Evolutionary conservation across 2,888 invertebrate species (phyloP), one percentile per base, ranked within the genome.

Genomic region (Altica lythri): DNA sequence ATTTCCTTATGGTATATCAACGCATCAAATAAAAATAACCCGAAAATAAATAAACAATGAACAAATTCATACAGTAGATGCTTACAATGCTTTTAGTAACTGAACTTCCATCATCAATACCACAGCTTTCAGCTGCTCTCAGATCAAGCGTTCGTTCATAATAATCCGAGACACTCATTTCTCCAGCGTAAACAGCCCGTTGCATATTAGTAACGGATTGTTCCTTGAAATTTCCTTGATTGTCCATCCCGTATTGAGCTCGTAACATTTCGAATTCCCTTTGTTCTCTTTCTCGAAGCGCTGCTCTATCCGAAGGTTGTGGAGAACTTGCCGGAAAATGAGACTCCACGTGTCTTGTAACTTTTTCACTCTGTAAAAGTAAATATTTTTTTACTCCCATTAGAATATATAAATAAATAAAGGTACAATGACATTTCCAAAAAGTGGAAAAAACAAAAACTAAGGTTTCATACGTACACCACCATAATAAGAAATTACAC

Each of bases 181-280:
- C 89, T 6, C 93, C 93, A 43, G 88, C 88, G 75, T 88, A 89
- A 27, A 92, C 92, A 29, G 92, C 92, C 22, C 88, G 79, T 75
- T 89, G 88, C 79, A 92, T 83, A 69, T 89, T 89, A 57, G 86
- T 86, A 10, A 88, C 85, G 14, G 89, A 89, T 57, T 92, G 88
- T 67, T 88, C 86, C 38, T 86, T 79, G 75, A 86, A 91, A 55
- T 70, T 70, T 4, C 89, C 90, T 67, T 90, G 89, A 72, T 90
- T 89, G 70, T 91, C 91, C 92, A 93, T 92, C 1, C 92, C 92
- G 69, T 92, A 92, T 72, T 91, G 90, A 1, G 90, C 91, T 71
- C 88, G 78, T 27, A 92, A 73, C 75, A 90, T 77, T 68, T 90
- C 89, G 72, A 92, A 92, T 72, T 92, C 91, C 37, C 86, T 83